A percentile compares a stretch with the other conserved stretches of the same genome.
phyloP scores from a whole-genome alignment of 2,797 vertebrate genomes.

The Gymnodraco acuticeps region DNA sequence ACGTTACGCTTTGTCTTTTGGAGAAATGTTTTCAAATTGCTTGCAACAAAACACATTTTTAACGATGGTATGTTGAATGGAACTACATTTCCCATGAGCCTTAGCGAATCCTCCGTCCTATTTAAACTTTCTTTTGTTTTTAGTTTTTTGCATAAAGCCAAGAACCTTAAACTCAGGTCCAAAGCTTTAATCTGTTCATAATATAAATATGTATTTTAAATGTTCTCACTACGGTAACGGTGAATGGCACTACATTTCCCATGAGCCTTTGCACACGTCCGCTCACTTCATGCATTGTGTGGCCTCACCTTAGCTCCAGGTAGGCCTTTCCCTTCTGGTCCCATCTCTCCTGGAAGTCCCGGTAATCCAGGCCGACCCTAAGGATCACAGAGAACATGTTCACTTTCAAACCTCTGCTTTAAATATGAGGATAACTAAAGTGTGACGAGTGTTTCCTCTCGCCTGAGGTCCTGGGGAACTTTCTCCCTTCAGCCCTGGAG shows the following conservation, averaged over 20 bases:
- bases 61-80: no score
- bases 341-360: slow-evolving; percentile 87
- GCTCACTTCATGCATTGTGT: not conserved
- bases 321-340: slow-evolving; percentile 85
- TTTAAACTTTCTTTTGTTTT: no score
- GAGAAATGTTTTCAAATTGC: no score
- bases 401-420: not conserved
- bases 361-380: slow-evolving; percentile 87
- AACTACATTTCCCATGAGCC: not conserved
- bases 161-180: no score
- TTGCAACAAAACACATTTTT: no score
- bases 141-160: no score
- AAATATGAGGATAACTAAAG: not conserved
- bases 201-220: no score
- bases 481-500: slow-evolving; percentile 85
- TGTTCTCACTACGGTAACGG: no score
- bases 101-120: not conserved
- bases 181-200: no score
- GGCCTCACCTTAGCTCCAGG: slow-evolving; percentile 86
- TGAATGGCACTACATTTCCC: no score
- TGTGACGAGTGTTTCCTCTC: slow-evolving; percentile 40
- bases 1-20: no score
- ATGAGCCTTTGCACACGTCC: no score
- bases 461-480: slow-evolving; percentile 86
- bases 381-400: not conserved